Conservation (phyloP, 2,113 vertebrate species). For the Crotalus helleri region DNA sequence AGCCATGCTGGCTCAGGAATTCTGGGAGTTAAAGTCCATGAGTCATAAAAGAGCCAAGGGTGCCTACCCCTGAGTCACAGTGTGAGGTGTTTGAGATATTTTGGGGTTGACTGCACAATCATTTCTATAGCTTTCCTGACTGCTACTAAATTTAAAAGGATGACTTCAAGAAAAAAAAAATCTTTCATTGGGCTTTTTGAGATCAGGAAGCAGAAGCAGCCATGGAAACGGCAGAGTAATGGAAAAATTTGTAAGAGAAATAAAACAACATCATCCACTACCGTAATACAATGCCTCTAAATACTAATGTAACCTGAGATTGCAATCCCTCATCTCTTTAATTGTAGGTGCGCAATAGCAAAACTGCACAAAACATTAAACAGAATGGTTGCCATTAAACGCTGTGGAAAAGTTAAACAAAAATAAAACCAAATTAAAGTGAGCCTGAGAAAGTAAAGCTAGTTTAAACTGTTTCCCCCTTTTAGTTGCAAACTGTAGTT, state of each 20-base stretch:
- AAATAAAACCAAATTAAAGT: not conserved
- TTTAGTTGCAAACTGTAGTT: not conserved
- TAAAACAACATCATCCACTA: not conserved
- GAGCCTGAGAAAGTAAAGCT: not conserved
- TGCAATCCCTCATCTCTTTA: not conserved
- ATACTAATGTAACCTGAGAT: not conserved
- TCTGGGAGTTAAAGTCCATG: no score
- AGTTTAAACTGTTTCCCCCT: not conserved
- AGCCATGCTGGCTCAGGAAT: no score
- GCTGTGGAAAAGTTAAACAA: not conserved
- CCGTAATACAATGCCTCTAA: not conserved
- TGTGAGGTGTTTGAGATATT: not conserved
- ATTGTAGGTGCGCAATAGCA: not conserved
- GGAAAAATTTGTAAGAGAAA: not conserved
- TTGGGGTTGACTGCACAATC: not conserved
- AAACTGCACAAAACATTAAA: not conserved
- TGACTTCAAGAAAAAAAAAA: not conserved
- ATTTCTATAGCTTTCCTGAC: not conserved
- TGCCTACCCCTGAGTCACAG: not conserved
- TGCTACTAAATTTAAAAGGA: not conserved
- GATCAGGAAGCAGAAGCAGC: not conserved
- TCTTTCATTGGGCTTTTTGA: not conserved
- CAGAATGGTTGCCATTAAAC: not conserved
- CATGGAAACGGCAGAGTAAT: not conserved
- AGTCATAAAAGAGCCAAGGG: no score